These are phyloP conservation scores for Platichthys stellatus DNA, from an alignment of 2,113 vertebrate genomes.

Conservation along the genomic window DNA sequence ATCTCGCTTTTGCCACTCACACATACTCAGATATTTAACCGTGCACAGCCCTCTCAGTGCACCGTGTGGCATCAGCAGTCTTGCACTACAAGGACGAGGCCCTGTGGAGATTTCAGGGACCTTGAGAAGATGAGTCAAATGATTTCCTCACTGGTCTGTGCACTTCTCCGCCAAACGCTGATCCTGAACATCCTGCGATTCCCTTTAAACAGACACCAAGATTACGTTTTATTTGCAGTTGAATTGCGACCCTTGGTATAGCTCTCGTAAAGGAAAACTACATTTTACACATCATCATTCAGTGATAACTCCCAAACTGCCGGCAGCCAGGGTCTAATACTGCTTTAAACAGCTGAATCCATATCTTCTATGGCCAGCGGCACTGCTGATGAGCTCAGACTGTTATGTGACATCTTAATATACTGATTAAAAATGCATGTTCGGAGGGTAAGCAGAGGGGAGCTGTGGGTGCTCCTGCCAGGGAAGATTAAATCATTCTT, in stretches of 20 bases:
- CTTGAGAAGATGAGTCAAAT: constrained; percentile 78
- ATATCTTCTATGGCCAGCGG: constrained; percentile 80
- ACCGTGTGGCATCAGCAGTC: constrained; percentile 64
- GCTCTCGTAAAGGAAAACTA: constrained; percentile 9
- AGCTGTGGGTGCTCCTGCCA: constrained; percentile 71
- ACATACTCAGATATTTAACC: constrained; percentile 73
- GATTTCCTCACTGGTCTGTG: constrained; percentile 41
- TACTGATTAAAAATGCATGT: constrained; percentile 81
- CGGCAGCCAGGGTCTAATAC: constrained; percentile 77
- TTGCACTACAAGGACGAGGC: constrained; percentile 69
- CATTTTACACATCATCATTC: constrained; percentile 64
- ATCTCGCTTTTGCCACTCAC: constrained; percentile 75
- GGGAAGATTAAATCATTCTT: constrained; percentile 75
- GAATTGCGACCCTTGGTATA: background rate
- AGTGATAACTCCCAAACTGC: constrained; percentile 79
- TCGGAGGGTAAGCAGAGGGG: constrained; percentile 67
- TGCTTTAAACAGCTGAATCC: constrained; percentile 82
- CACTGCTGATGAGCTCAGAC: constrained; percentile 84
- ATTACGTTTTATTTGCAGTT: constrained; percentile 12
- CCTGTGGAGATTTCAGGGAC: constrained; percentile 62
- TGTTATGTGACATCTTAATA: constrained; percentile 82
- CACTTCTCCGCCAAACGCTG: constrained; percentile 22
- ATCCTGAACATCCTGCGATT: constrained; percentile 18
- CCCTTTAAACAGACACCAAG: constrained; percentile 20
- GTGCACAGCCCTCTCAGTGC: constrained; percentile 48